phyloP scores from a whole-genome alignment of 2,888 invertebrate genomes.

The Drosophila paranaensis region DNA sequence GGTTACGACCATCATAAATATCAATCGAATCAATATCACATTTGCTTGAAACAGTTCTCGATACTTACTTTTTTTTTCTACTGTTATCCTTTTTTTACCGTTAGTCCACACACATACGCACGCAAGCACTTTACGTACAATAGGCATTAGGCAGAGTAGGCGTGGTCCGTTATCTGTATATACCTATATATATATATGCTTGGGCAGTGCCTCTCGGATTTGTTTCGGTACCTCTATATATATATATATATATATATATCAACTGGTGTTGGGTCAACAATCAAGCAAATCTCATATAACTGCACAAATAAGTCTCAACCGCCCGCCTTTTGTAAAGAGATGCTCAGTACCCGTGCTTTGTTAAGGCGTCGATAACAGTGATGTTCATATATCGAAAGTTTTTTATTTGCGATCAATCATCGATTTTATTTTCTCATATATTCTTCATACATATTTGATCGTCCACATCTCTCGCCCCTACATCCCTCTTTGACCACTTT shows the following conservation, averaged over 20 bases:
- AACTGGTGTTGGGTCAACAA: slow-evolving; percentile 52
- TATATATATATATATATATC: slow-evolving; percentile 19
- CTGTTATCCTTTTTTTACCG: background rate
- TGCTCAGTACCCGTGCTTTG: background rate
- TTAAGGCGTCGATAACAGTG: slow-evolving; percentile 9
- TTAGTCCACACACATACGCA: slow-evolving; percentile 48
- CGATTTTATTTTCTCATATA: slow-evolving; percentile 10
- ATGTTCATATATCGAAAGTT: slow-evolving; percentile 27
- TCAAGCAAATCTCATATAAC: slow-evolving; percentile 12
- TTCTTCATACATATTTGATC: slow-evolving; percentile 8
- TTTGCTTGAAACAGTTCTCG: slow-evolving; percentile 11
- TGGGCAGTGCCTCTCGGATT: slow-evolving; percentile 28
- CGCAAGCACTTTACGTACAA: slow-evolving; percentile 51
- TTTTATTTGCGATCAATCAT: slow-evolving; percentile 20
- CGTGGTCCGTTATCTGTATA: slow-evolving; percentile 51
- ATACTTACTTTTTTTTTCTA: slow-evolving; percentile 1
- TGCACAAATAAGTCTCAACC: slow-evolving; percentile 8
- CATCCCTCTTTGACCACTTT: background rate
- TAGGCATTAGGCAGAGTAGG: slow-evolving; percentile 24
- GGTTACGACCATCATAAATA: slow-evolving; percentile 23
- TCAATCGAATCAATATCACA: slow-evolving; percentile 9
- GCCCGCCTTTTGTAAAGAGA: background rate
- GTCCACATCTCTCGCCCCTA: background rate
- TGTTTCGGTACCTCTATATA: slow-evolving; percentile 9
- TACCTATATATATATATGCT: slow-evolving; percentile 10